Base-by-base conservation (phyloP, 2,113 vertebrate genomes). In the Atherinomorus stipes region DNA sequence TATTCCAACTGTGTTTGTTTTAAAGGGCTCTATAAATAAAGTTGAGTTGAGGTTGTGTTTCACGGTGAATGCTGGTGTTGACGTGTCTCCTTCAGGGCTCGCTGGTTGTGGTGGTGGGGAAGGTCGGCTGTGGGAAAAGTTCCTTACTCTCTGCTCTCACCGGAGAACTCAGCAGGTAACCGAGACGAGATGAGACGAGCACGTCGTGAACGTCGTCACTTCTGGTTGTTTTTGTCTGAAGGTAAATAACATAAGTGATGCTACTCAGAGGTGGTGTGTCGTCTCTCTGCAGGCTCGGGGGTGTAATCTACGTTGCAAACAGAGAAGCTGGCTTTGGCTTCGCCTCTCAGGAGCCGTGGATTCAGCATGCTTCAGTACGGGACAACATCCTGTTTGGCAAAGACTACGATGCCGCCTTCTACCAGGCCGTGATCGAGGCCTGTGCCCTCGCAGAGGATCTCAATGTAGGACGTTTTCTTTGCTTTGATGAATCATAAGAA, bases 331-430 rank as follows among this genome's bases (percentile, higher is more conserved):
- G 98, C 67, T 98, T 99, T 59, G 97, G 96, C 23, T 89, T 99
- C 78, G 94, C 93, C 16, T 86, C 94, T 3, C 97, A 99, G 93
- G 98, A 99, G 69, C 94, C 98, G 22, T 99, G 98, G 98, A 97
- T 99, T 81, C 98, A 98, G 89, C 96, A 98, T 57, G 94, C 95
- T 42, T 95, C 96, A n/a, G 94, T 99, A 21, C 95, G 94, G 18
- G 95, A 97, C 84, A 99, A 99, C 91, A 96, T 99, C 76, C 91
- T 99, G 73, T 99, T 99, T 79, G 97, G 97, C 52, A 95, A 88
- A 79, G 81, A 93, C n/a, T 96, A 95, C 37, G 78, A 96, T 9
- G 90, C 92, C n/a, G 74, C 42, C 40, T 93, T 96, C 25, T 99
- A 99, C 28, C 76, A 93, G 70, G 85, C 94, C 11, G 97, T 98